Evolutionary conservation across 2,888 invertebrate species (phyloP), one percentile per base, ranked within the genome.

Genomic region (Subacronicta megacephala): DNA sequence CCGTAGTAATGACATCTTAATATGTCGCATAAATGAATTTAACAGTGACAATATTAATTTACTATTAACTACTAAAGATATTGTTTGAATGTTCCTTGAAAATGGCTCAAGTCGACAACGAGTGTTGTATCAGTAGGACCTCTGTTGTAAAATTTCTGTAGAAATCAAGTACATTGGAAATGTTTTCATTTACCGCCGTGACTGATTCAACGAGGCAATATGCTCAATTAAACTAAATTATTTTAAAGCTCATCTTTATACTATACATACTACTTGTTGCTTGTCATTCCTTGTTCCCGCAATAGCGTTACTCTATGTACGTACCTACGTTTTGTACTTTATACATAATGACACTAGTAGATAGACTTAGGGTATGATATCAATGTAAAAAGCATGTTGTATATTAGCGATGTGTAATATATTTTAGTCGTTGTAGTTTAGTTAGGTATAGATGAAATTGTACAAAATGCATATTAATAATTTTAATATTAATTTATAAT

Each of bases 391-490:
- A 93, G 81, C 89, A 89, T 91, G 87, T 87, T 93, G 91, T 93
- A 93, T 82, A 90, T 86, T 92, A 92, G 91, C 83, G 81, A 86
- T 89, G 88, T 93, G 91, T 93, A 91, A 88, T 89, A 93, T 93
- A 93, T 87, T 90, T 85, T 92, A 91, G 89, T 83, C 80, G 88
- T 91, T 80, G 86, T 92, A 91, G 90, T 67, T 84, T 93, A 93
- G 92, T 83, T 93, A 93, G 93, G 90, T 84, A 88, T 94, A 94
- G 93, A 88, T 84, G 84, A 90, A 93, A 93, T 92, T 94, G 93
- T 94, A 94, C 93, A 94, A 92, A 31, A 93, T 87, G 90, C 92
- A 90, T 93, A 90, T 90, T 88, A 89, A 87, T 90, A 92, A 91
- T 89, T 91, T 92, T 90, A 88, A 82, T 87, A 90, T 84, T 88